Percentiles rank a stretch among this genome's conserved stretches.
Evolutionary conservation across 1,140 invertebrate species (phyloP).

Genomic region (Nomia melanderi): DNA sequence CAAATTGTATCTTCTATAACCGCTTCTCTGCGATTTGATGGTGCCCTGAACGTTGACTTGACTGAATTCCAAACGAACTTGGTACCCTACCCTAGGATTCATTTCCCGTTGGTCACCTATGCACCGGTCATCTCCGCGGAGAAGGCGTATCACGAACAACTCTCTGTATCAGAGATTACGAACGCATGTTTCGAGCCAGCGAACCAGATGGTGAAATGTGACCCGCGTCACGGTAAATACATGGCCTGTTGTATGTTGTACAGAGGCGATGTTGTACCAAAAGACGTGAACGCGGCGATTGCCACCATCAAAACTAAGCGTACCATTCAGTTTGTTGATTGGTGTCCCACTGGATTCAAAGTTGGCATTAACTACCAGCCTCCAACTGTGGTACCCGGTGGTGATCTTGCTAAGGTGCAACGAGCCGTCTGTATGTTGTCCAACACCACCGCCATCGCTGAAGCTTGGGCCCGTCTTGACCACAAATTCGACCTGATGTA

Average conservation of each 20-base stretch:
- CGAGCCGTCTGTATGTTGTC: conserved; percentile 73
- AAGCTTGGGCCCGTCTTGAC: conserved; percentile 60
- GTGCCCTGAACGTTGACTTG: conserved; percentile 59
- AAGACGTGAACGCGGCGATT: conserved; percentile 62
- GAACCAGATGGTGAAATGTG: conserved; percentile 86
- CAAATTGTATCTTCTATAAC: conserved; percentile 73
- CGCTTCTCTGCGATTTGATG: conserved; percentile 60
- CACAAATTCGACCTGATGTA: conserved; percentile 65
- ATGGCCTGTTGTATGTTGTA: conserved; percentile 78
- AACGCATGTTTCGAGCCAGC: conserved; percentile 85
- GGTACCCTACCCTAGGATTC: conserved; percentile 60
- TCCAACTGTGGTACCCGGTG: conserved; percentile 60
- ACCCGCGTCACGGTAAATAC: conserved; percentile 83
- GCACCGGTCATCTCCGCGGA: conserved; percentile 62
- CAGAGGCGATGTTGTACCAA: conserved; percentile 61
- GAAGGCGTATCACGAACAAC: conserved; percentile 63
- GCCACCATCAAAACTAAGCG: conserved; percentile 63
- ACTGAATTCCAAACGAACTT: conserved; percentile 63
- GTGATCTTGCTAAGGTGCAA: conserved; percentile 62
- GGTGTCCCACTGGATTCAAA: conserved; percentile 88
- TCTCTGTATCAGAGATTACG: conserved; percentile 62
- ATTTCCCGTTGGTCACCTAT: conserved; percentile 61
- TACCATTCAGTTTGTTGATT: conserved; percentile 84
- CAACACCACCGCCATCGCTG: conserved; percentile 60
- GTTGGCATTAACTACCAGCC: conserved; percentile 72